Base-by-base conservation (phyloP, 2,888 invertebrate genomes). In the Diabrotica balteata region DNA sequence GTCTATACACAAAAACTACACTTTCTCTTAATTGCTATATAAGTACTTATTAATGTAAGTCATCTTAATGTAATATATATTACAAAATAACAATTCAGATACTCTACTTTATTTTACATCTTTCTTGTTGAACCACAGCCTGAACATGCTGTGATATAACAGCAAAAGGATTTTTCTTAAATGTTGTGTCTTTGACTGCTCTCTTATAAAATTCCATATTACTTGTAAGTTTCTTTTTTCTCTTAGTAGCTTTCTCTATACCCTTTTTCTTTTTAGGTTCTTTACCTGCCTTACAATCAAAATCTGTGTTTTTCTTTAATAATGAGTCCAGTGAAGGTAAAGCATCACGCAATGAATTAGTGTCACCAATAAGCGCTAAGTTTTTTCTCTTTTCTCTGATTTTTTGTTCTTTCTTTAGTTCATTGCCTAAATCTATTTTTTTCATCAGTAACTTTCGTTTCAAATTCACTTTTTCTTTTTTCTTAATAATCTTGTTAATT, bases 401-500 rank as follows among this genome's bases (percentile, higher is more conserved):
- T 69, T 79, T 79, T 7, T 69, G 60, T 62, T 81, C 75, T 62
- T 80, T 78, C 64, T 80, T 80, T 67, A 77, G 67, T 60, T 79
- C 77, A 57, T 78, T 77, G 7, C 80, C 73, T 8, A 76, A 67
- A 67, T 81, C 80, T 47, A 83, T 79, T 72, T 81, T 82, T 62
- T 78, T 75, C 63, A 81, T 55, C 43, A 83, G 73, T 17, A 79
- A 63, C 53, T 81, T 76, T 46, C 77, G 72, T 52, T 79, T 76
- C 22, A 82, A 66, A 65, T 77, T 79, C 7, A 80, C 49, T 73
- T 82, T 83, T 6, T 82, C 80, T 68, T 81, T 83, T 68, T 82
- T 83, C 5, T 78, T 68, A 44, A 81, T 65, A 17, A 66, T 61
- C 54, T 72, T 78, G 5, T 71, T 70, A 42, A 62, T 72, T 0